Base-by-base conservation (phyloP, 2,797 vertebrate genomes). In the Prunella strophiata region DNA sequence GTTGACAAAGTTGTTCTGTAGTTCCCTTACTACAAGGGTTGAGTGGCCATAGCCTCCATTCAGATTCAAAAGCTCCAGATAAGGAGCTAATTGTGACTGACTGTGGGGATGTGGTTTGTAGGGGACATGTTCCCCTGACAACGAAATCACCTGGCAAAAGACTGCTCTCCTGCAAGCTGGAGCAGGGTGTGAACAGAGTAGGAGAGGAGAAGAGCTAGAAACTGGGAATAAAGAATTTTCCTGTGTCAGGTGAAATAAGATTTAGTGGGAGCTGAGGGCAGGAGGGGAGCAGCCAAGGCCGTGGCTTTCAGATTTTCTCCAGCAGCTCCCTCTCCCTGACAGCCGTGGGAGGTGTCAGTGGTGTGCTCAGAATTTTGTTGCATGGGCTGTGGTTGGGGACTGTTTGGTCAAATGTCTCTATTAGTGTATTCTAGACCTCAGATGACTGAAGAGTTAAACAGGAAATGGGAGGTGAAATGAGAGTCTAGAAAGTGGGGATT, bases 251-350 rank as follows among this genome's bases (percentile, higher is more conserved):
- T 58, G 36, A 82, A 62, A 23, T 66, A 63, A 43, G 6, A 30
- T 51, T 76, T 22, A 85, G 27, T 7, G 25, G 30, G 43, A 55
- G 36, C 43, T 36, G 79, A 62, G 73, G 59, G 38, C 40, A 77
- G 38, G 58, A 75, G 36, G 13, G 34, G 48, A 32, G 16, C 0
- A 1, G 11, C 36, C 40, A 25, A 77, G 89, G 62, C 36, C 0
- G 0, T 16, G 38, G 18, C 22, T 34, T 57, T 50, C 2, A 8
- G 14, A 3, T 51, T 50, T 68, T 45, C 42, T 52, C 17, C 34
- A 36, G 81, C 0, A 2, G 29, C 16, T 77, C 27, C 20, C 29
- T 27, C n/a, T 48, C 59, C 61, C n/a, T 62, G 67, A 3, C 4
- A 22, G 32, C 11, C 3, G 4, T 6, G 16, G 8, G 17, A 55